A percentile compares a stretch with the other conserved stretches of the same genome.
Conservation (phyloP, 2,797 vertebrate genomes). For the Poeciliopsis turneri region DNA sequence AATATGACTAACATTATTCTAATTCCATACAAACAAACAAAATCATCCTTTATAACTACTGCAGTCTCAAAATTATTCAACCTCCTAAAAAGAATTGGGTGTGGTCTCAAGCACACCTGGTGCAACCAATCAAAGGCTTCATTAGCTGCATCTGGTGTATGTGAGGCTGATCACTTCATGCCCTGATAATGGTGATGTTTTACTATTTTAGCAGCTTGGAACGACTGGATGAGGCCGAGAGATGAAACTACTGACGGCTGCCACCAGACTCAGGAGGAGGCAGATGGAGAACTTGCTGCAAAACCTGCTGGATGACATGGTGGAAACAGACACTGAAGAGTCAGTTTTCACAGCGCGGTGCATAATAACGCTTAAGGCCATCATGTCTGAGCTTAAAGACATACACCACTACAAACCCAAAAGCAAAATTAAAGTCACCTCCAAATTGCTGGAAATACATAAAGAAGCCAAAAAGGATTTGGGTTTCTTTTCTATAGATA, state of each 20-base stretch:
- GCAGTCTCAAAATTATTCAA: background rate
- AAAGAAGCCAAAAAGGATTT: background rate
- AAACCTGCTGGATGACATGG: background rate
- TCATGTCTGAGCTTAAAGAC: background rate
- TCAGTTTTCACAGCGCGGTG: too few species aligned
- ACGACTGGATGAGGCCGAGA: background rate
- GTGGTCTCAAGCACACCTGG: background rate
- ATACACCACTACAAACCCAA: background rate
- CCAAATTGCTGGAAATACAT: background rate
- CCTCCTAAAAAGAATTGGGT: background rate
- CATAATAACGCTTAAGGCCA: background rate
- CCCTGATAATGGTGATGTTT: background rate
- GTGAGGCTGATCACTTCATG: too few species aligned
- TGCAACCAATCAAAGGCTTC: background rate
- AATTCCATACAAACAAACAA: background rate
- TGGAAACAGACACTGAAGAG: background rate
- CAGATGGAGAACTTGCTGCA: background rate
- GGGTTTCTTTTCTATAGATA: background rate
- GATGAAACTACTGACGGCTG: background rate
- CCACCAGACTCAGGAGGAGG: background rate
- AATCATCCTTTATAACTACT: background rate
- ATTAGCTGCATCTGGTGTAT: too few species aligned
- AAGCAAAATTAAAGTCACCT: background rate
- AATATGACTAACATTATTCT: background rate
- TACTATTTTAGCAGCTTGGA: background rate